A percentile compares a stretch with the other conserved stretches of the same genome.
phyloP scores from a whole-genome alignment of 1,140 invertebrate genomes.

The Bombus pascuorum region DNA sequence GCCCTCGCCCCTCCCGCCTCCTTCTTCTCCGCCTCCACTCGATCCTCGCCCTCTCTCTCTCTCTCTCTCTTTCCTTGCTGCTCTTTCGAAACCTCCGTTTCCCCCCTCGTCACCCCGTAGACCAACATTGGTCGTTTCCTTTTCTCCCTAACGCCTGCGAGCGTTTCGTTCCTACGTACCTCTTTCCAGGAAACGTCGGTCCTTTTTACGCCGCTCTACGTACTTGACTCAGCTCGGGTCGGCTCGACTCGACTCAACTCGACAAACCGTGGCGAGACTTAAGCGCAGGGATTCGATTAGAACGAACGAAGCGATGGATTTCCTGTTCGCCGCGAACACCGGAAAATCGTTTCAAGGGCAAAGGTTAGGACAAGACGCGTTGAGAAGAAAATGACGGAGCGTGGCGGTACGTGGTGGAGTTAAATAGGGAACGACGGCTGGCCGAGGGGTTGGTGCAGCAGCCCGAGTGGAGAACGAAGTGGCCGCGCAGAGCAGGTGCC shows the following conservation, averaged over 20 bases:
- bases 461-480: background rate
- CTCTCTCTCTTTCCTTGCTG: background rate
- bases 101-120: constrained; percentile 10
- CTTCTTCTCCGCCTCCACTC: background rate
- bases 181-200: constrained; percentile 59
- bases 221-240: too few species aligned
- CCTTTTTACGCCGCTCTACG: constrained; percentile 24
- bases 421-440: background rate
- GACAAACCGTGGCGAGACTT: too few species aligned
- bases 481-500: constrained; percentile 16
- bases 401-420: background rate
- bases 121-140: constrained; percentile 22
- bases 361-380: background rate
- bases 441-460: background rate
- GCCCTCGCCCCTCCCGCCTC: constrained; percentile 61
- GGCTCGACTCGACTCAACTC: too few species aligned
- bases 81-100: constrained; percentile 10
- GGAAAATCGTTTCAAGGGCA: too few species aligned
- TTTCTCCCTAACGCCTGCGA: too few species aligned
- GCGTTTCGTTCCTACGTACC: constrained; percentile 30
- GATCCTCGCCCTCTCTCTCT: background rate
- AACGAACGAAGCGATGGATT: too few species aligned
- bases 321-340: too few species aligned
- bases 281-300: too few species aligned
- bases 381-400: background rate